A percentile compares a stretch with the other conserved stretches of the same genome.
Evolutionary conservation across 64 coral and sea anemone genomes (phyloP).

Genomic region (Montipora efflorescens): DNA sequence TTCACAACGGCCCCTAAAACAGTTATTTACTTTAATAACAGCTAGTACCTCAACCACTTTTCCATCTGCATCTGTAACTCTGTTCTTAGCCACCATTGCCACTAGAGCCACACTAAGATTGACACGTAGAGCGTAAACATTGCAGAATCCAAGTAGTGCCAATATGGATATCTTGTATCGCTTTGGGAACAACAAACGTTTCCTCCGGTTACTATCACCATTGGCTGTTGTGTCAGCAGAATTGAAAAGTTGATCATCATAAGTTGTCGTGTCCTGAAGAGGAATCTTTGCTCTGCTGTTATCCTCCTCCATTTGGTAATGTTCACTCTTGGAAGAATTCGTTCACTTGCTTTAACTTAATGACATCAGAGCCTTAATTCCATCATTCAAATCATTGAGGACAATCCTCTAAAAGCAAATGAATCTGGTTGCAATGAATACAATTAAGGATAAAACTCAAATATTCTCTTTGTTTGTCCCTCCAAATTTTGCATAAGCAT

Average conservation of each 20-base stretch:
- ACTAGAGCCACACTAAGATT: constrained; percentile 93
- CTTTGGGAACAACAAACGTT: constrained; percentile 40
- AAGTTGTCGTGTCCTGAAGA: background rate
- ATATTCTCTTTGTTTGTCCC: background rate
- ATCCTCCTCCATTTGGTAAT: constrained; percentile 4
- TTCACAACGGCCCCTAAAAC: too few species aligned
- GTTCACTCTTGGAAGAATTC: background rate
- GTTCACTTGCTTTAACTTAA: background rate
- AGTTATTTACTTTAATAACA: too few species aligned
- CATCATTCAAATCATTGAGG: background rate
- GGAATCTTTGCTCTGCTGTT: background rate
- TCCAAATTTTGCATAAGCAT: too few species aligned
- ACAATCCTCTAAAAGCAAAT: background rate
- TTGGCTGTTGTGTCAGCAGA: background rate
- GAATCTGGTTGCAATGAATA: background rate
- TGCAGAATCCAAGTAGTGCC: constrained; percentile 87
- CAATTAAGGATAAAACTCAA: background rate
- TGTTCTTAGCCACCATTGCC: constrained; percentile 87
- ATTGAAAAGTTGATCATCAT: constrained; percentile 18
- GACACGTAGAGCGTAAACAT: constrained; percentile 90
- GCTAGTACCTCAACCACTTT: constrained; percentile 37
- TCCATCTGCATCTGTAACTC: constrained; percentile 62
- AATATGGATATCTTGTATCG: constrained; percentile 79
- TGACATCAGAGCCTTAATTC: background rate
- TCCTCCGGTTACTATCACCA: background rate